Evolutionary conservation across 2,113 vertebrate species (phyloP).

Genomic region (Motacilla tschutschensis): DNA sequence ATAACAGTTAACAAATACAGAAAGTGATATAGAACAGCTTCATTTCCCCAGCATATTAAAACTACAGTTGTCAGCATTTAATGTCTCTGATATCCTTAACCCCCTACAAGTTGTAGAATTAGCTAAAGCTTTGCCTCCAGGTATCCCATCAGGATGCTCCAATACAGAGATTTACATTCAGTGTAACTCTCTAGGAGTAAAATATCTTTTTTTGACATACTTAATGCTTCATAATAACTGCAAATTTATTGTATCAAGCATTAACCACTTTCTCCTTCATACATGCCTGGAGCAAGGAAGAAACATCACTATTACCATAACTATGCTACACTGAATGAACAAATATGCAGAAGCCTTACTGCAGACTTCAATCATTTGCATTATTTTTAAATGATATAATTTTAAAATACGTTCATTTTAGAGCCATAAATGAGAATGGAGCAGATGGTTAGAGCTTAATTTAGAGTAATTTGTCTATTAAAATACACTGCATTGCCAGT

Average conservation of each 20-base stretch:
- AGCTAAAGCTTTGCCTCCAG: constrained; percentile 65
- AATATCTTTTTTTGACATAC: constrained; percentile 53
- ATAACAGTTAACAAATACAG: constrained; percentile 58
- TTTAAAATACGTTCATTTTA: constrained; percentile 61
- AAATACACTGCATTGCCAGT: constrained; percentile 44
- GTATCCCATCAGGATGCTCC: constrained; percentile 63
- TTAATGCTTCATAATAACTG: constrained; percentile 61
- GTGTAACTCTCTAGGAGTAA: constrained; percentile 46
- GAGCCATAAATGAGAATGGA: constrained; percentile 60
- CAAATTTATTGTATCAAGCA: constrained; percentile 58
- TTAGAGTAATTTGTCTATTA: constrained; percentile 65
- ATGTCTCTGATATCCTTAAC: constrained; percentile 57
- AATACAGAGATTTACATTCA: constrained; percentile 33
- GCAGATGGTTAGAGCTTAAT: constrained; percentile 66
- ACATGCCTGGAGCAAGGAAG: constrained; percentile 49
- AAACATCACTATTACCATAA: constrained; percentile 48
- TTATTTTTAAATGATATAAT: constrained; percentile 61
- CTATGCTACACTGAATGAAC: constrained; percentile 31
- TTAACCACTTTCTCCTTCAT: constrained; percentile 57
- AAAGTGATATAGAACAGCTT: constrained; percentile 56
- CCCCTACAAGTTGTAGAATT: constrained; percentile 60
- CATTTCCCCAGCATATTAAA: constrained; percentile 63
- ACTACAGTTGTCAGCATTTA: constrained; percentile 59
- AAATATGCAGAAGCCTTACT: constrained; percentile 37
- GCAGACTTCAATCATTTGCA: constrained; percentile 51